Base-by-base conservation (phyloP, 2,113 vertebrate species). In the Quiscalus mexicanus region DNA sequence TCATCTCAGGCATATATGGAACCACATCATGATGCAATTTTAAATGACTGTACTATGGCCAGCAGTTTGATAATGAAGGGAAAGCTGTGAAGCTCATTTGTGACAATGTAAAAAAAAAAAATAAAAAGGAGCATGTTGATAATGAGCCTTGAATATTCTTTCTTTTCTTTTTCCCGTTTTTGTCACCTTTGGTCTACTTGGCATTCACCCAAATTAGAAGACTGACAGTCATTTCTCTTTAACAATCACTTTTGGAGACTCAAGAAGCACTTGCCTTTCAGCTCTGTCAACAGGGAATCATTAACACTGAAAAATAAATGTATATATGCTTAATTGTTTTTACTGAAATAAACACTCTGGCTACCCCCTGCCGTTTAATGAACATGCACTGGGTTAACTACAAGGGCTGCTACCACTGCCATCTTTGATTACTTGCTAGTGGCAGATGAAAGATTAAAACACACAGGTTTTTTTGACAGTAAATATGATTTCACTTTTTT, bases 271-370 rank as follows among this genome's bases (percentile, higher is more conserved):
- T 95, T 20, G 3, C 65, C 60, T 68, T 60, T 87, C 84, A 95
- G 93, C 68, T 91, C 91, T 93, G 93, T 93, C 96, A 93, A 95
- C 60, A 74, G 94, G 95, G 91, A 96, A 93, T 97, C 95, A 95
- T 96, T 97, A 96, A 97, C 58, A 70, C 77, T 62, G 71, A 93
- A 95, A 94, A 96, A 68, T 90, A 41, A 96, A 81, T 79, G 83
- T 44, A 64, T 90, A 90, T 94, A 81, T 63, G 76, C 84, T 95
- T 96, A 95, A 96, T 91, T 96, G 95, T 97, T 97, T 97, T 91
- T 95, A 95, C 89, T 90, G 96, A 94, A 96, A 97, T 97, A 96
- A 96, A 96, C 68, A 95, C 88, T 91, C 77, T n/a, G 56, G 49
- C 45, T 84, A 92, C 82, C 95, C 88, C 97, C 91, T 89, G 91